Evolutionary conservation across 1,140 invertebrate species (phyloP).

Genomic region (Panagrolaimus sp.): DNA sequence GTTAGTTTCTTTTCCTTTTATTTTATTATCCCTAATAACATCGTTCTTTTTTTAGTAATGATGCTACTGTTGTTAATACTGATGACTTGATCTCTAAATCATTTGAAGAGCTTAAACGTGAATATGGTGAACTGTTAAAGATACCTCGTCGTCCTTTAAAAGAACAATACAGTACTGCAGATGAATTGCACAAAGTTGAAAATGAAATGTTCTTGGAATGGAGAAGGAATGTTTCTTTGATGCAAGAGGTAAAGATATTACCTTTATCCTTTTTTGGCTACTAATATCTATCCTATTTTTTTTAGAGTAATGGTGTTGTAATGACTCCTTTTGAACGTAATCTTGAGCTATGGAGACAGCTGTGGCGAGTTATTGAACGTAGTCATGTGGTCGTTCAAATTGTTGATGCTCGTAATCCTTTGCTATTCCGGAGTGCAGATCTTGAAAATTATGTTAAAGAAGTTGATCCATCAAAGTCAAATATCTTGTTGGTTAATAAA

Average conservation of each 20-base stretch:
- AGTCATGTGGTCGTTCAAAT: conserved; percentile 87
- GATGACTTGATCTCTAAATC: conserved; percentile 64
- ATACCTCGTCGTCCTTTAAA: conserved; percentile 66
- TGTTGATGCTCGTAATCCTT: conserved; percentile 89
- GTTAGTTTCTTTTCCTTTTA: conserved; percentile 15
- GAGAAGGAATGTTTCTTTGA: conserved; percentile 35
- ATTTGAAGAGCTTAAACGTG: conserved; percentile 64
- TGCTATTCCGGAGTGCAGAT: conserved; percentile 86
- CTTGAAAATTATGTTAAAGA: conserved; percentile 87
- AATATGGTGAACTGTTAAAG: conserved; percentile 67
- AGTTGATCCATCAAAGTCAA: conserved; percentile 69
- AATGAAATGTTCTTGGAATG: conserved; percentile 48
- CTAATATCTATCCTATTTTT: conserved; percentile 13
- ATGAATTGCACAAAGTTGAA: conserved; percentile 48
- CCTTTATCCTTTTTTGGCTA: background rate
- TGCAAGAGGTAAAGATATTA: background rate
- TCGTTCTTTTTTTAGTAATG: conserved; percentile 70
- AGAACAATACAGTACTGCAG: conserved; percentile 40
- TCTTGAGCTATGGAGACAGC: conserved; percentile 92
- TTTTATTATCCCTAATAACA: background rate
- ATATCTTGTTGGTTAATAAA: conserved; percentile 87
- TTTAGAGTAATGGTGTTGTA: conserved; percentile 67
- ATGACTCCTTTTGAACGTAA: conserved; percentile 97
- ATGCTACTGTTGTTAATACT: conserved; percentile 66
- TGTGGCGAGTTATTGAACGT: conserved; percentile 94